Evolutionary conservation across 2,797 vertebrate genomes (phyloP).

Genomic region (Intellagama lesueurii): DNA sequence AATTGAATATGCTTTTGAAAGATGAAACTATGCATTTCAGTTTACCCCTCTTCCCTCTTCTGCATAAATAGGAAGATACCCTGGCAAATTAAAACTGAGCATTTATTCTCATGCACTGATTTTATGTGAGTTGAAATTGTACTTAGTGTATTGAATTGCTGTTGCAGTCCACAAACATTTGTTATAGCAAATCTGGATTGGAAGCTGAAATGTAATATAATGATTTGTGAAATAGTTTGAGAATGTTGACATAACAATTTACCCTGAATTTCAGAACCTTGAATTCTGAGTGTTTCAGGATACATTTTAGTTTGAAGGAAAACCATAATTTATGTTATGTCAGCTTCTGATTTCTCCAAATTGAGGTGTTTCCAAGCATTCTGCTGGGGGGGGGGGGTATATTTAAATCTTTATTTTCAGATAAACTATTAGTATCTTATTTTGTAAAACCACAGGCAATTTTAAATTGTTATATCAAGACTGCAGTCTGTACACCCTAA

Average conservation of each 20-base stretch:
- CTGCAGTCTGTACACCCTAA: not conserved
- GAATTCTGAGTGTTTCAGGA: not conserved
- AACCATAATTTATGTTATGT: too few relatives aligned
- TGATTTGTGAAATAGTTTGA: not conserved
- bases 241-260: not conserved
- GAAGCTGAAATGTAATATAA: not conserved
- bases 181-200: not conserved
- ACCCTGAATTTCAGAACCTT: not conserved
- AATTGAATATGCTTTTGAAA: constrained; percentile 36
- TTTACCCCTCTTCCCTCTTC: not conserved
- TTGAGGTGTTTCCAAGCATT: too few relatives aligned
- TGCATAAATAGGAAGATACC: not conserved
- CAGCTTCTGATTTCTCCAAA: too few relatives aligned
- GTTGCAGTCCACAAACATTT: not conserved
- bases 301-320: not conserved
- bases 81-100: not conserved
- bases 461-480: not conserved
- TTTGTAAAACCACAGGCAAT: not conserved
- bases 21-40: constrained; percentile 1
- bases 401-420: not conserved
- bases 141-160: not conserved
- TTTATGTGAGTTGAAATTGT: not conserved
- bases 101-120: not conserved
- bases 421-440: not conserved
- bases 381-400: too few relatives aligned